phyloP scores from a whole-genome alignment of 2,888 invertebrate genomes.

The Melanotus villosus region DNA sequence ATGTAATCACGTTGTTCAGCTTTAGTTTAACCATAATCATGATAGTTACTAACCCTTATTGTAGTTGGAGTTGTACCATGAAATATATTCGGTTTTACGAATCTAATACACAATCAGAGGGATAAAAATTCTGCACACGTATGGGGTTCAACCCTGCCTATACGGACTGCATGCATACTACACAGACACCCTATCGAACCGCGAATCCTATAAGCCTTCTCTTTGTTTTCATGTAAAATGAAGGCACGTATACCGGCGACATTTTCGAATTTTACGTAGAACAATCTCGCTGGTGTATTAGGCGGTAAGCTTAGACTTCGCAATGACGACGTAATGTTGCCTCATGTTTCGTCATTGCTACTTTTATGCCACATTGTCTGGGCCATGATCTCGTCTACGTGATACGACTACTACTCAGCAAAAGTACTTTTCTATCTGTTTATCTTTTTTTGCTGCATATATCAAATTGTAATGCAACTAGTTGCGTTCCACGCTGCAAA shows the following conservation, averaged over 20 bases:
- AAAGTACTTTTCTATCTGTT: constrained; percentile 23
- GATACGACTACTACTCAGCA: constrained; percentile 30
- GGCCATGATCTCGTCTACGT: constrained; percentile 49
- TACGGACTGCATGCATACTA: constrained; percentile 54
- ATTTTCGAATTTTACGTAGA: constrained; percentile 32
- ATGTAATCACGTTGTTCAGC: too few relatives aligned
- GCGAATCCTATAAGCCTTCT: constrained; percentile 60
- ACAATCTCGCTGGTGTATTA: constrained; percentile 32
- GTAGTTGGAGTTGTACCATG: constrained; percentile 5
- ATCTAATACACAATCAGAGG: constrained; percentile 37
- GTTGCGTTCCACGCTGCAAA: too few relatives aligned
- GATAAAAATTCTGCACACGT: constrained; percentile 59
- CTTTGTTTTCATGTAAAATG: constrained; percentile 38
- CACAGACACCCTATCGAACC: constrained; percentile 60
- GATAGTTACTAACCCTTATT: too few relatives aligned
- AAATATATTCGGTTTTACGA: constrained; percentile 31
- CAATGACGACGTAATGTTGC: constrained; percentile 47
- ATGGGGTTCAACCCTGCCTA: constrained; percentile 56
- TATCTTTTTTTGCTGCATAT: constrained; percentile 11
- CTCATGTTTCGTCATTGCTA: constrained; percentile 52
- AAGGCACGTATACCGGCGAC: constrained; percentile 22
- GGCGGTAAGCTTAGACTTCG: constrained; percentile 35
- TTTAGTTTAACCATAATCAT: too few relatives aligned
- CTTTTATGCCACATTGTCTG: constrained; percentile 51
- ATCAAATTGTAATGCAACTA: constrained; percentile 11